phyloP scores from a whole-genome alignment of 2,888 invertebrate species.

The Fragum sueziense region DNA sequence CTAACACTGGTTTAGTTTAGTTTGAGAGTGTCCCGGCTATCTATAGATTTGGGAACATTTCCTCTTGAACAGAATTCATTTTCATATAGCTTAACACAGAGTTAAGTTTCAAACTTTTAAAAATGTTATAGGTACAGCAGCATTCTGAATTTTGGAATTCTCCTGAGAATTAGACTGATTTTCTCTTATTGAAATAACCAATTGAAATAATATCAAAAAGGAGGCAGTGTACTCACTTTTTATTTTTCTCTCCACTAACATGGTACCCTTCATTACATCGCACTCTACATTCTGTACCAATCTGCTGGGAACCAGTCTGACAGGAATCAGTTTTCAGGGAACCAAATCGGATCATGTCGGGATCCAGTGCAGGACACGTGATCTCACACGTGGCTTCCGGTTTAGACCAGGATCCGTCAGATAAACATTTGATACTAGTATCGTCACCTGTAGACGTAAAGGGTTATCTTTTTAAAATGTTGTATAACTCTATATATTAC shows the following conservation, averaged over 20 bases:
- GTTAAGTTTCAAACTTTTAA: too few species aligned
- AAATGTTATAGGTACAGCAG: too few species aligned
- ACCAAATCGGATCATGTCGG: constrained; percentile 53
- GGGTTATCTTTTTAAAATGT: too few species aligned
- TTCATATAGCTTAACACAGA: too few species aligned
- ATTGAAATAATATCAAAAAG: background rate
- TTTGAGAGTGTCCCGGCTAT: too few species aligned
- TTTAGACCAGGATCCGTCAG: constrained; percentile 73
- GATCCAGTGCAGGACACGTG: constrained; percentile 63
- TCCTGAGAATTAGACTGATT: too few species aligned
- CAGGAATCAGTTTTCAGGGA: constrained; percentile 65
- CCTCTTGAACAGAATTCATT: too few species aligned
- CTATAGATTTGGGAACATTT: too few species aligned
- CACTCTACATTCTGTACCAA: constrained; percentile 71
- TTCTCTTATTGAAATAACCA: too few species aligned
- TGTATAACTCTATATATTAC: too few species aligned
- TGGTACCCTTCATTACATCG: constrained; percentile 73
- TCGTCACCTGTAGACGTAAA: constrained; percentile 66
- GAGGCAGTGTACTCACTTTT: constrained; percentile 48
- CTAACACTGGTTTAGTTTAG: too few species aligned
- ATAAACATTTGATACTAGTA: constrained; percentile 68
- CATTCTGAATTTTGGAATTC: too few species aligned
- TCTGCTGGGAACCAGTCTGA: constrained; percentile 55
- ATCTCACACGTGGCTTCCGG: constrained; percentile 69
- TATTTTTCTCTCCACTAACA: constrained; percentile 57